phyloP scores from a whole-genome alignment of 2,797 vertebrate genomes.

The Acrocephalus scirpaceus region DNA sequence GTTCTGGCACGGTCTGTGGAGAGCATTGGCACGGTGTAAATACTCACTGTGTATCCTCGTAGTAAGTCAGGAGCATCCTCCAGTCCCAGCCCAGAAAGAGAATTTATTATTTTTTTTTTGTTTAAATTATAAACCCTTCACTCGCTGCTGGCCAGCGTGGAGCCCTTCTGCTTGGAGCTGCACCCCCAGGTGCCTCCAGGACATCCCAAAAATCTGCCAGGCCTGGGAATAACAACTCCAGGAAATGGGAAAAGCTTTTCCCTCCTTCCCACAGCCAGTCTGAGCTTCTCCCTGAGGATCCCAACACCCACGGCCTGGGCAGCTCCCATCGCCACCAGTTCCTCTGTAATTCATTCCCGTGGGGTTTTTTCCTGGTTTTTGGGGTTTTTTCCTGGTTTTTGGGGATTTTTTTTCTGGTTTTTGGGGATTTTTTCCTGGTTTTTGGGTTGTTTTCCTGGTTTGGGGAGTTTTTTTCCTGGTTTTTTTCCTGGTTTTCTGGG shows the following conservation, averaged over 20 bases:
- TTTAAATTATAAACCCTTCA: not conserved
- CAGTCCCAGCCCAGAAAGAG: not conserved
- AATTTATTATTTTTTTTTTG: not conserved
- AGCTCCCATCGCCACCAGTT: not conserved
- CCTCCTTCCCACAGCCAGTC: not conserved
- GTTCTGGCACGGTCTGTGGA: not conserved
- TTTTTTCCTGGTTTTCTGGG: not conserved
- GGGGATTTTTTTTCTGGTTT: not conserved
- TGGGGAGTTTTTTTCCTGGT: no score
- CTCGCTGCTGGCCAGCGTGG: constrained; percentile 39
- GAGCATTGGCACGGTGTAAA: not conserved
- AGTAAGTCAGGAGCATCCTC: not conserved
- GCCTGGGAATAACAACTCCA: not conserved
- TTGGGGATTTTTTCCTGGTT: not conserved
- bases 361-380: no score
- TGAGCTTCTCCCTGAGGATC: not conserved
- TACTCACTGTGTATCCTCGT: not conserved
- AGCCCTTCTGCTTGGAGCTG: not conserved
- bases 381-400: not conserved
- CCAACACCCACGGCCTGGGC: not conserved
- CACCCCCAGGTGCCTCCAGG: not conserved
- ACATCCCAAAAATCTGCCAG: not conserved
- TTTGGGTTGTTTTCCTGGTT: not conserved
- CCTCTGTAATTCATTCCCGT: no score
- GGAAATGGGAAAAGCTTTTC: not conserved